phyloP scores from a whole-genome alignment of 2,888 invertebrate species.

The Hedya salicella region DNA sequence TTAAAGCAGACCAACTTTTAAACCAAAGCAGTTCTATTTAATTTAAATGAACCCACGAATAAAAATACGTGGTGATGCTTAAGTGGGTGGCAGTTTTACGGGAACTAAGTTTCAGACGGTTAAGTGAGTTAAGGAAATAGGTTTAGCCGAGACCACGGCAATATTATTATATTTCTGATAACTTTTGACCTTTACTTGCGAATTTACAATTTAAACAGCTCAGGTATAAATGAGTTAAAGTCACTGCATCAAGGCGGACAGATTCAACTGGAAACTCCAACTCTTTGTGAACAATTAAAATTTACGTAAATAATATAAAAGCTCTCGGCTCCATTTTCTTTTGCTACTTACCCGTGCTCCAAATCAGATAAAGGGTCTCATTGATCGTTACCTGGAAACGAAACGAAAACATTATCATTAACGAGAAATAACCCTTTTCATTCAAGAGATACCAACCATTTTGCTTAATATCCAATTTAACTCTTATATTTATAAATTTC shows the following conservation, averaged over 20 bases:
- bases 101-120: constrained; percentile 72
- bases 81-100: constrained; percentile 64
- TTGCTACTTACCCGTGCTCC: constrained; percentile 22
- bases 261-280: constrained; percentile 23
- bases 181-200: constrained; percentile 74
- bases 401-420: constrained; percentile 1
- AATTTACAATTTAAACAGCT: constrained; percentile 42
- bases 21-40: constrained; percentile 30
- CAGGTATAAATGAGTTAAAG: constrained; percentile 37
- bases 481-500: not conserved
- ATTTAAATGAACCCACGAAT: constrained; percentile 51
- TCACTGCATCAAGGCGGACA: constrained; percentile 36
- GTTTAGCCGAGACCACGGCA: constrained; percentile 74
- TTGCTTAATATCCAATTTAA: not conserved
- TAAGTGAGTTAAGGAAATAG: constrained; percentile 74
- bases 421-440: constrained; percentile 2
- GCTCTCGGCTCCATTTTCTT: constrained; percentile 8
- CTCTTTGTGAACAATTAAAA: constrained; percentile 29
- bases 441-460: not conserved
- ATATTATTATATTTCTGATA: constrained; percentile 76
- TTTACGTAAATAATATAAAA: constrained; percentile 27
- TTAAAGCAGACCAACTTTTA: constrained; percentile 21
- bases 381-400: constrained; percentile 35
- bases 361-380: constrained; percentile 1
- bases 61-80: constrained; percentile 66